Conservation (phyloP, 2,113 vertebrate species). For the Phrynocephalus versicolor region DNA sequence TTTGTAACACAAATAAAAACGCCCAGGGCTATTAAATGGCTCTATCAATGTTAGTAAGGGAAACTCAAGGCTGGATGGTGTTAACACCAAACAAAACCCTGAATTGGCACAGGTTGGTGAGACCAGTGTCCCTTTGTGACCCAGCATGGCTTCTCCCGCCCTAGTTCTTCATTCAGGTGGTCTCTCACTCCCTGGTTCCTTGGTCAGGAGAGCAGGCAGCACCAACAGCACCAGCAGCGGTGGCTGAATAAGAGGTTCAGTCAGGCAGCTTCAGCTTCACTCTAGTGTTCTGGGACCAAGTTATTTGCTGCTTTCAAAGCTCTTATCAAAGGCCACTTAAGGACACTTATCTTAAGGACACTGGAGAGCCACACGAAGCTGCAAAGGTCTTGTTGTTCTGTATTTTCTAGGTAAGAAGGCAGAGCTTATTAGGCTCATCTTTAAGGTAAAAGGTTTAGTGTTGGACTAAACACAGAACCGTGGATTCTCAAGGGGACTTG, state of each 20-base stretch:
- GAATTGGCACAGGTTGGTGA: neutral
- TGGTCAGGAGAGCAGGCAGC: neutral
- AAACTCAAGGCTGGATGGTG: neutral
- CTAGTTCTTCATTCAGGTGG: no score
- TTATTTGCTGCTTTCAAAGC: neutral
- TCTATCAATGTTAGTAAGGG: neutral
- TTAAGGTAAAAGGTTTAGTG: neutral
- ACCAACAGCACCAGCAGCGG: neutral
- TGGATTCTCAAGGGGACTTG: neutral
- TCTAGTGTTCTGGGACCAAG: neutral
- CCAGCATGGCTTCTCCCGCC: neutral
- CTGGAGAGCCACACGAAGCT: neutral
- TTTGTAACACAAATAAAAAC: slow-evolving; percentile 1
- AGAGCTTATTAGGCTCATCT: no score
- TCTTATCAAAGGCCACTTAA: neutral
- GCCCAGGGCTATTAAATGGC: neutral
- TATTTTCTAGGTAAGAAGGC: neutral
- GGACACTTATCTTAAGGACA: neutral
- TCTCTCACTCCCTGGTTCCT: no score
- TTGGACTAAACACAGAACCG: neutral
- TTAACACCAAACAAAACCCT: neutral
- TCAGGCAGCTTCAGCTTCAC: neutral
- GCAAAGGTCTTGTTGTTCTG: neutral
- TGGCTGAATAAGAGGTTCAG: neutral
- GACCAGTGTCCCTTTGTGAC: neutral